phyloP scores from a whole-genome alignment of 30 jellyfish, hydroid and myxozoan genomes.

The Haliclystus octoradiatus region DNA sequence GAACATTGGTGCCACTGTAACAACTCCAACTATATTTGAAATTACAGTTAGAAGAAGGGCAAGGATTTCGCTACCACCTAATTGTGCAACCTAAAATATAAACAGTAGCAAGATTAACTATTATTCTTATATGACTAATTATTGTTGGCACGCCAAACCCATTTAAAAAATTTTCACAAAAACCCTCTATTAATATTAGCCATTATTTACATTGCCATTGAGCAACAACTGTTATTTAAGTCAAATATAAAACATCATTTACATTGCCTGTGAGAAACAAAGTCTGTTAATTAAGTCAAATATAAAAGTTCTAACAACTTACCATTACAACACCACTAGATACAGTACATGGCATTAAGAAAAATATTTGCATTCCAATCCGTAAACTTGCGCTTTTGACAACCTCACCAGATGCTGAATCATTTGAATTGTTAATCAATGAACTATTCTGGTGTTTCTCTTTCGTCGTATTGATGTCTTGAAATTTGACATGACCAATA shows the following conservation, averaged over 20 bases:
- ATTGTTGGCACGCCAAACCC: no score
- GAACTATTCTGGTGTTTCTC: not conserved
- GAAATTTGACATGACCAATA: slow-evolving; percentile 39
- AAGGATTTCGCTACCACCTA: slow-evolving; percentile 72
- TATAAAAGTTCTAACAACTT: no score
- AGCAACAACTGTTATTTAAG: no score
- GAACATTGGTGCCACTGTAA: slow-evolving; percentile 68
- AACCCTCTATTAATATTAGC: no score
- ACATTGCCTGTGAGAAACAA: no score
- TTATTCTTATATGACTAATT: no score
- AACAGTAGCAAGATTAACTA: not conserved
- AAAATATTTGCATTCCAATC: slow-evolving; percentile 73
- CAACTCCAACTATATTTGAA: slow-evolving; percentile 58
- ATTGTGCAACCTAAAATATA: slow-evolving; percentile 62
- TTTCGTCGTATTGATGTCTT: slow-evolving; percentile 7
- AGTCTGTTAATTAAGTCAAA: no score
- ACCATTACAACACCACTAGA: slow-evolving; percentile 97
- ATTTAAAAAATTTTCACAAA: no score
- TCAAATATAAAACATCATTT: no score
- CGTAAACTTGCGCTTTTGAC: slow-evolving; percentile 11
- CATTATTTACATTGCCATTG: no score
- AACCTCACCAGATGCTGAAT: not conserved
- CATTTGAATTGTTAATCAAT: not conserved
- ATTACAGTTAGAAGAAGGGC: slow-evolving; percentile 80
- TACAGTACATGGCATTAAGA: slow-evolving; percentile 75